phyloP scores from a whole-genome alignment of 2,888 invertebrate genomes.

The Rhimphoctona megacephalus region DNA sequence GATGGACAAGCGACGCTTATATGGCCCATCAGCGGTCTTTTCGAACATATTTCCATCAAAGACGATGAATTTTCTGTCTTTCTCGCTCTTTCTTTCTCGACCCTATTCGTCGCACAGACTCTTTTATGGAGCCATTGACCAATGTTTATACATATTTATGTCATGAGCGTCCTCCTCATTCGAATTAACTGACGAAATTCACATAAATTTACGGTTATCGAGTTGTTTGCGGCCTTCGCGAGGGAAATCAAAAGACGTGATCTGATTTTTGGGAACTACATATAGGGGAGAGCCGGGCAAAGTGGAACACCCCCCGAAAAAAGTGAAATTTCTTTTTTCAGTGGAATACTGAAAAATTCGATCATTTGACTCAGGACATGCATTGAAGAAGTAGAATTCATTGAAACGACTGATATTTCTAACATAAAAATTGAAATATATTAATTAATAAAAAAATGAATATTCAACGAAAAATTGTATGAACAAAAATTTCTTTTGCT shows the following conservation, averaged over 20 bases:
- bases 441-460: too few relatives aligned
- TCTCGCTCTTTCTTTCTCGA: background rate
- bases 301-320: too few relatives aligned
- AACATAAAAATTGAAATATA: too few relatives aligned
- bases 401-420: too few relatives aligned
- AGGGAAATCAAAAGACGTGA: background rate
- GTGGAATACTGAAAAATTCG: too few relatives aligned
- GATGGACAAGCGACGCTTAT: slow-evolving; percentile 84
- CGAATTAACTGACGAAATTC: slow-evolving; percentile 84
- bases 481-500: too few relatives aligned
- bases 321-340: too few relatives aligned
- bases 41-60: slow-evolving; percentile 45
- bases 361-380: too few relatives aligned
- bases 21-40: slow-evolving; percentile 73
- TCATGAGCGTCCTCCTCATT: slow-evolving; percentile 81
- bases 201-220: slow-evolving; percentile 83
- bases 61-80: slow-evolving; percentile 53
- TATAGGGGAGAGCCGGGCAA: too few relatives aligned
- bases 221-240: background rate
- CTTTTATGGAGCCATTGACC: slow-evolving; percentile 66
- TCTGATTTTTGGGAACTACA: background rate
- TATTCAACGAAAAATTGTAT: too few relatives aligned
- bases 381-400: too few relatives aligned
- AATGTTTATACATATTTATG: slow-evolving; percentile 84
- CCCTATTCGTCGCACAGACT: slow-evolving; percentile 65